Base-by-base conservation (phyloP, 2,113 vertebrate species). In the Muscicapa adusta region DNA sequence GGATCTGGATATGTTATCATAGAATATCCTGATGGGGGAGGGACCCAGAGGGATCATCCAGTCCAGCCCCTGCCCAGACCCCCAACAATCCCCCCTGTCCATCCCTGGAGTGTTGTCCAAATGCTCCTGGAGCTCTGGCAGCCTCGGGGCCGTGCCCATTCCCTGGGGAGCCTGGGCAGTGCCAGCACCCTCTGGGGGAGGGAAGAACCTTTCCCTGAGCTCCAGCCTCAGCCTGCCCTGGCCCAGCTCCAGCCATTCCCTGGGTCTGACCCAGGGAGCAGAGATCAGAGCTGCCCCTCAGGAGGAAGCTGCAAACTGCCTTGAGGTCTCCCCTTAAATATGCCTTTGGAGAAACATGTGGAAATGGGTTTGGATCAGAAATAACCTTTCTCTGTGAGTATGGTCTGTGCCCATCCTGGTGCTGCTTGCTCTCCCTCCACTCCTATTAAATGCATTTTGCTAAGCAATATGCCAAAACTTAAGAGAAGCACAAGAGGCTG, bases 251-350 rank as follows among this genome's bases (percentile, higher is more conserved):
- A 36, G 67, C 23, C 3, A 0, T 9, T 4, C 51, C 75, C 67
- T 66, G 36, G 18, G 0, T 23, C 67, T 88, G 66, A 12, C 57
- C 5, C 74, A 29, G 33, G 18, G 54, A 78, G 58, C 50, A 72
- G 75, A 11, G 67, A 16, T 65, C 0, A 0, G 58, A 73, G 25
- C 50, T 65, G 50, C 33, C 28, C 18, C 38, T 53, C 1, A 0
- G 15, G 33, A 51, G 42, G 14, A 34, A 34, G 33, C 67, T 66
- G 76, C 60, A 43, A 13, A 38, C 18, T 50, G 36, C 33, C 33
- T 36, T 51, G 60, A 43, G 36, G 15, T 66, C 18, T 45, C 38
- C 38, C 23, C 12, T 53, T 36, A n/a, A 45, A 61, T 61, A 38
- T 13, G 28, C 26, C n/a, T 29, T 14, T 40, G 48, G 43, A 65